Percentiles rank a stretch among this genome's conserved stretches.
Conservation (phyloP, 1,140 invertebrate genomes). For the Pissodes strobi region DNA sequence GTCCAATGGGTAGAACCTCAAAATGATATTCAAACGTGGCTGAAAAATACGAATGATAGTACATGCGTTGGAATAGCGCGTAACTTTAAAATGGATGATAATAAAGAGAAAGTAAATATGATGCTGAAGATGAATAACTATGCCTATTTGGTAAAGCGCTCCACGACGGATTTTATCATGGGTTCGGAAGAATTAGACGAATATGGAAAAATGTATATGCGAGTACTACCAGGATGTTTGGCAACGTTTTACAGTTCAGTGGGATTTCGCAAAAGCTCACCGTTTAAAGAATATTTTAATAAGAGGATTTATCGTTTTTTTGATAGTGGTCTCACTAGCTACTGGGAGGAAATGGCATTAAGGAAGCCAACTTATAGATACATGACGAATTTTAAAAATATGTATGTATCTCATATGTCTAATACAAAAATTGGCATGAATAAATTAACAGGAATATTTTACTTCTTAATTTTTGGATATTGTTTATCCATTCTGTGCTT, state of each 20-base stretch:
- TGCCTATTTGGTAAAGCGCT: slow-evolving; percentile 13
- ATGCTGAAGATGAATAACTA: neutral
- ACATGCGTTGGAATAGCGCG: slow-evolving; percentile 11
- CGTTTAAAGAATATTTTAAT: slow-evolving; percentile 16
- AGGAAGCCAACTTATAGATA: slow-evolving; percentile 16
- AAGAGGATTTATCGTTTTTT: neutral
- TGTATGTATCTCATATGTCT: slow-evolving; percentile 7
- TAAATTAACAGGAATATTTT: slow-evolving; percentile 19
- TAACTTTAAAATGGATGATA: slow-evolving; percentile 11
- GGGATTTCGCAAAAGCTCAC: slow-evolving; percentile 21
- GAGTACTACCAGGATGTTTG: slow-evolving; percentile 22
- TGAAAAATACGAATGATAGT: slow-evolving; percentile 10
- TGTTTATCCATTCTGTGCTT: slow-evolving; percentile 8
- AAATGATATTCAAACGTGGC: slow-evolving; percentile 14
- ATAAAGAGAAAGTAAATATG: slow-evolving; percentile 1
- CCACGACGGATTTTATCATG: neutral
- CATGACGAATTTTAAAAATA: slow-evolving; percentile 19
- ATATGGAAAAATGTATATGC: slow-evolving; percentile 9
- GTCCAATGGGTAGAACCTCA: slow-evolving; percentile 20
- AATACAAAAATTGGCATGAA: slow-evolving; percentile 7
- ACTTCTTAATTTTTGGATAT: slow-evolving; percentile 19
- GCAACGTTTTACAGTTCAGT: slow-evolving; percentile 24
- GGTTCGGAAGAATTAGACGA: slow-evolving; percentile 21
- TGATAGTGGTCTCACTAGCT: slow-evolving; percentile 2
- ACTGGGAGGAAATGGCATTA: slow-evolving; percentile 3